These are phyloP conservation scores for Bucco capensis DNA, from an alignment of 2,113 vertebrate genomes.

Conservation along the genomic window DNA sequence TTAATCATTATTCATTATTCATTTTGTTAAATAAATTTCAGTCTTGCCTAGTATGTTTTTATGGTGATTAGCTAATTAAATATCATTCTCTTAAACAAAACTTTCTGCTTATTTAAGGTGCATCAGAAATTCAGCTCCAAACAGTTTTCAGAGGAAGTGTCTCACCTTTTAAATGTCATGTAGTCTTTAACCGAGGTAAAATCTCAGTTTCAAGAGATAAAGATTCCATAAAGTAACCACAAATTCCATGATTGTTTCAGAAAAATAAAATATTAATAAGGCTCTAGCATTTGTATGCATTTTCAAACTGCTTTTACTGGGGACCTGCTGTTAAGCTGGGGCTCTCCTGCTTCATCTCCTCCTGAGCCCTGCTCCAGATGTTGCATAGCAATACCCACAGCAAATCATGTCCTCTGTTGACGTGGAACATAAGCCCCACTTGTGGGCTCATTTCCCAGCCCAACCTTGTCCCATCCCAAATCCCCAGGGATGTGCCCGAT, in stretches of 20 bases:
- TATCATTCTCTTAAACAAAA: neutral
- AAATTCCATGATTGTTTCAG: accelerated
- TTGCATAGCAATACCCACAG: neutral
- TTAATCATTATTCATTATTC: neutral
- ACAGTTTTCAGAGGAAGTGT: neutral
- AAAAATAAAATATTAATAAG: neutral
- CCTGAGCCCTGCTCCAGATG: neutral
- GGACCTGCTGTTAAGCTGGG: neutral
- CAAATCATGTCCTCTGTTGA: neutral
- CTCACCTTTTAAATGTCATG: neutral
- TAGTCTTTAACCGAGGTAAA: neutral
- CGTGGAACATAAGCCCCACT: neutral
- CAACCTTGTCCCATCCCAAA: neutral
- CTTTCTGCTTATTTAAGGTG: neutral
- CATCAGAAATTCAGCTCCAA: neutral
- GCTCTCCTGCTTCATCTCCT: neutral
- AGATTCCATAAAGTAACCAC: neutral
- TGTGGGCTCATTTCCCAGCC: accelerated
- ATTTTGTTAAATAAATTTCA: neutral
- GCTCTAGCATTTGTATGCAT: neutral
- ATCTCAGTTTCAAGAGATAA: neutral
- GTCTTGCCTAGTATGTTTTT: neutral
- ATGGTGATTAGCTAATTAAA: neutral
- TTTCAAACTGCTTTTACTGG: neutral
- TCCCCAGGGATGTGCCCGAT: neutral